A percentile compares a stretch with the other conserved stretches of the same genome.
These are phyloP conservation scores for Propithecus coquereli DNA, from an alignment of 2,113 vertebrate species.

Conservation along the genomic window DNA sequence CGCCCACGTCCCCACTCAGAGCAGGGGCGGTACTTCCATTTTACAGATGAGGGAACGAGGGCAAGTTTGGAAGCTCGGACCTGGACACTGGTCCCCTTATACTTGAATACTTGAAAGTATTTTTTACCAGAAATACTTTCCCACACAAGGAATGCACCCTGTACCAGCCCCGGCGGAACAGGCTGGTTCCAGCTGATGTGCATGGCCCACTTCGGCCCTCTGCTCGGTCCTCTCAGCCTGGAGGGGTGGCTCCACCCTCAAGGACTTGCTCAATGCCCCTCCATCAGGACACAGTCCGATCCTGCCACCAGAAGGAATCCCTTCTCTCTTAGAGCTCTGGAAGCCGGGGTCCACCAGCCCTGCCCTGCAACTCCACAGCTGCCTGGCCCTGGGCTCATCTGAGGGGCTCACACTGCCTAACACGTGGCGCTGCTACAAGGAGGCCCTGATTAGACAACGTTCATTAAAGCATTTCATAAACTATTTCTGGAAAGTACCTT, in stretches of 20 bases:
- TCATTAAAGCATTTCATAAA: background rate
- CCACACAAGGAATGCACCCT: background rate
- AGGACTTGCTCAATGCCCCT: background rate
- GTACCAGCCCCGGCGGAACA: background rate
- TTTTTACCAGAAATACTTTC: background rate
- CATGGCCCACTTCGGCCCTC: background rate
- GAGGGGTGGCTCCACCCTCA: background rate
- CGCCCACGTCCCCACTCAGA: background rate
- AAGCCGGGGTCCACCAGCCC: background rate
- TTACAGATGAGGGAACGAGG: background rate
- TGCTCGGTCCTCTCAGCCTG: background rate
- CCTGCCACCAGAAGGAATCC: background rate
- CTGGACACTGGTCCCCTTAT: background rate
- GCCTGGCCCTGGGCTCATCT: background rate
- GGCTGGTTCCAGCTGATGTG: background rate
- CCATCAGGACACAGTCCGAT: background rate
- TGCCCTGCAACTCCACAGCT: background rate
- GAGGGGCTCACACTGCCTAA: fast-evolving
- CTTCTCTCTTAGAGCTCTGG: background rate
- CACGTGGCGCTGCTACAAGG: fast-evolving
- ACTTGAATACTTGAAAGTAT: background rate
- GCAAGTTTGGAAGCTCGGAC: background rate
- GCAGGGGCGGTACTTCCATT: background rate
- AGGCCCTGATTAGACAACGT: background rate
- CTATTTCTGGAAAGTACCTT: background rate